Base-by-base conservation (phyloP, 2,888 invertebrate species). In the Dryobota labecula region DNA sequence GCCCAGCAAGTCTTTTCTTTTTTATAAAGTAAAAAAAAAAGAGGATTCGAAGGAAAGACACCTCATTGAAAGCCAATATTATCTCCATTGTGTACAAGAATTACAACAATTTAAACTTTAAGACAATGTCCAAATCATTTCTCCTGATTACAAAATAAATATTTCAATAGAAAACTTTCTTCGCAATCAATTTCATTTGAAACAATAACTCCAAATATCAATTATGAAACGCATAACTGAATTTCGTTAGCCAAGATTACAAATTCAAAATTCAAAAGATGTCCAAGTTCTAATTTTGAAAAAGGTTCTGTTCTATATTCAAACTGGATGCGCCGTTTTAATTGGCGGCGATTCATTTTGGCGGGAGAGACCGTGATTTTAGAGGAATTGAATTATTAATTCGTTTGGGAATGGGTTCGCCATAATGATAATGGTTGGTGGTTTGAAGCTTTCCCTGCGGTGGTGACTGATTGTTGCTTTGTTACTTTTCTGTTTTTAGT, bases 221-320 rank as follows among this genome's bases (percentile, higher is more conserved):
- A 80, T 85, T 80, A 76, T 63, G 57, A 67, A 70, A 75, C 70
- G 64, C 66, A 61, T 64, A 83, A 77, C 74, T 71, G 24, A 60
- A 70, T 82, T 62, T 51, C 47, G 13, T 54, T 58, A 65, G 58
- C 57, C 65, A 56, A 76, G 56, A 70, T 72, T 84, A 74, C 67
- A 80, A 83, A 83, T 81, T 84, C 78, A 57, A 82, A 84, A 82
- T 87, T 81, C 82, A 70, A 84, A 86, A 84, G 81, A 82, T 84
- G 86, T 85, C 80, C 84, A 76, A 73, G 79, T 85, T 85, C 74
- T 81, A 80, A 84, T 84, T 84, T 85, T 78, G 82, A 85, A 84
- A 85, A 84, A 84, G 85, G 73, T 80, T 78, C 81, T 79, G 81
- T 84, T 84, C 85, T 84, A 86, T 89, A 89, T 89, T 84, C 82